Percentiles rank a stretch among this genome's conserved stretches.
Conservation (phyloP, 2,113 vertebrate genomes). For the Percopsis transmontana region DNA sequence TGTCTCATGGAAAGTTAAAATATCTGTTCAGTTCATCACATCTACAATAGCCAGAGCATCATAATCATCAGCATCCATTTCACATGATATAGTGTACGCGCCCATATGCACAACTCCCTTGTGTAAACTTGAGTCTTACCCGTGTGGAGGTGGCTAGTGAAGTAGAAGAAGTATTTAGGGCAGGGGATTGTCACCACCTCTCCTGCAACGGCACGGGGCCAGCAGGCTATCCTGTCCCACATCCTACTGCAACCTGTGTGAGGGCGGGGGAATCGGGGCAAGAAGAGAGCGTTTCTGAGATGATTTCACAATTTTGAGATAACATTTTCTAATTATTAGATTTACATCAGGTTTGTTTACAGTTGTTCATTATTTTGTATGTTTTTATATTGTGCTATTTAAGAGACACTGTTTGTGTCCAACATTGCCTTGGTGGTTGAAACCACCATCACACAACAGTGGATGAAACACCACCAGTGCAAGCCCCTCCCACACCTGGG, state of each 20-base stretch:
- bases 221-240: slow-evolving; percentile 93
- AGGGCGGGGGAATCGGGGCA: neutral
- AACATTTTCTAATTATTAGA: neutral
- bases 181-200: slow-evolving; percentile 84
- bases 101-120: neutral
- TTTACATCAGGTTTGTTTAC: no score
- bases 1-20: no score
- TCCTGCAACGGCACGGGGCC: slow-evolving; percentile 84
- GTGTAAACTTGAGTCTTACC: slow-evolving; percentile 46
- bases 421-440: no score
- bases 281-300: slow-evolving; percentile 1
- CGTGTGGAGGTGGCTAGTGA: slow-evolving; percentile 51
- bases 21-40: no score
- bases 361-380: neutral
- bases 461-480: no score
- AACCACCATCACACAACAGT: no score
- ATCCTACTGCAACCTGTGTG: slow-evolving; percentile 81
- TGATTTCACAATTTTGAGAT: neutral
- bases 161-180: slow-evolving; percentile 82
- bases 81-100: neutral
- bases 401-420: no score
- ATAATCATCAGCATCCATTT: no score
- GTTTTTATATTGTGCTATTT: no score
- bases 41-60: no score
- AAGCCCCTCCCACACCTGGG: no score